phyloP scores from a whole-genome alignment of 2,888 invertebrate species.

The Melinaea menophilus region DNA sequence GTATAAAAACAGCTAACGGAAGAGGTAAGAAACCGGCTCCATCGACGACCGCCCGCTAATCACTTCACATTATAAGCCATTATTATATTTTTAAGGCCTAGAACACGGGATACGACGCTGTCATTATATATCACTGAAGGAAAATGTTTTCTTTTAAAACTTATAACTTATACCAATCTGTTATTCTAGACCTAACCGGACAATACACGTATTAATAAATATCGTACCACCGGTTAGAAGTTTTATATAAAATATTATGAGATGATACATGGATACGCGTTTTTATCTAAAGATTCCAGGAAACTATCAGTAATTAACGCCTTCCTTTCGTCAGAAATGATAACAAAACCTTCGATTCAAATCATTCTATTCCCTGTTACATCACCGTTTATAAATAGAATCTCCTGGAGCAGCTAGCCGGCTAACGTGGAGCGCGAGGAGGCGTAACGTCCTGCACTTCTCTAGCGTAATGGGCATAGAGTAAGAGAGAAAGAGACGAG shows the following conservation, averaged over 20 bases:
- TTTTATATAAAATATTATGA: constrained; percentile 1
- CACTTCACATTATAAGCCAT: constrained; percentile 48
- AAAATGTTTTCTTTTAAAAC: constrained; percentile 2
- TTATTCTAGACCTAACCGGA: background rate
- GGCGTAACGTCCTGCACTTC: constrained; percentile 61
- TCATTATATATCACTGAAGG: constrained; percentile 1
- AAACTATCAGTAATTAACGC: constrained; percentile 6
- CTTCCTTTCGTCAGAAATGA: constrained; percentile 37
- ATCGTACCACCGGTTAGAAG: background rate
- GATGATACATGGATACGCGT: background rate
- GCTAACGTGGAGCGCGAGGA: constrained; percentile 60
- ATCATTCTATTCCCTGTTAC: constrained; percentile 60
- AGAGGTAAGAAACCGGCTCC: constrained; percentile 61
- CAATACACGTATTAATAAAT: background rate
- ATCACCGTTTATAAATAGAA: constrained; percentile 73
- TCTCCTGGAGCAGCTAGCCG: constrained; percentile 64
- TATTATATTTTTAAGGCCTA: constrained; percentile 45
- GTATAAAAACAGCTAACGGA: constrained; percentile 64
- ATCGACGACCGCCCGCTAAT: constrained; percentile 51
- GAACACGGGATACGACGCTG: background rate
- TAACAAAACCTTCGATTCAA: constrained; percentile 43
- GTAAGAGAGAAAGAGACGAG: constrained; percentile 69
- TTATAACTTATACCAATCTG: background rate
- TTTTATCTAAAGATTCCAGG: background rate
- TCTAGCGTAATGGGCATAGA: constrained; percentile 53